Base-by-base conservation (phyloP, 2,888 invertebrate species). In the Himalopsyche japonica region DNA sequence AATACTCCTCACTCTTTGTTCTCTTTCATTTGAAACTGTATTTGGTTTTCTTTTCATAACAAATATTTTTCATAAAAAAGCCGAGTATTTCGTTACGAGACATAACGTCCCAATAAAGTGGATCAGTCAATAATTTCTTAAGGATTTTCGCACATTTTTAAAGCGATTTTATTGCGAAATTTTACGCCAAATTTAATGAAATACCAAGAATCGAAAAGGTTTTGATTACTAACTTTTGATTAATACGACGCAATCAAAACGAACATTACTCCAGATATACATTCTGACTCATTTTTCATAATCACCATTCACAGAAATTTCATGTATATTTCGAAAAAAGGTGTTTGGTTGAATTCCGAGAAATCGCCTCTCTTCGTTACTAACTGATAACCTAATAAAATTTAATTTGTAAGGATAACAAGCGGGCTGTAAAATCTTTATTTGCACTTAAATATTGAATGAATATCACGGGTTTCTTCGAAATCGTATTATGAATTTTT, bases 401-500 rank as follows among this genome's bases (percentile, higher is more conserved):
- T 12, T 70, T 70, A 70, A 70, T 70, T 70, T 27, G 70, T 27
- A 27, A 70, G 70, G 8, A 27, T 27, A 27, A 70, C 70, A 70
- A 20, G 24, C 24, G 12, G 70, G 70, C 70, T 27, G 70, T 70
- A 27, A 70, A 70, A 70, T 70, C 70, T 70, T 64, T 70, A 70
- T 70, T 70, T 70, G 70, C 70, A 70, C 70, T 70, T 70, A 70
- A 70, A 70, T 70, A 70, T 70, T 70, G 70, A 70, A 70, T 70
- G 70, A 70, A 70, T 30, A 70, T 70, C 30, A 12, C 27, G 70
- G 27, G 0, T 15, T 27, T 70, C 70, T 70, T 24, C 27, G 30
- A 70, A 70, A 70, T 70, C 70, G 3, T 70, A 70, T 70, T 70
- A 43, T 4, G 43, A 15, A 70, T 70, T 30, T 70, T 70, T 15